Evolutionary conservation across 2,113 vertebrate species (phyloP).

Genomic region (Nyctereutes procyonoides): DNA sequence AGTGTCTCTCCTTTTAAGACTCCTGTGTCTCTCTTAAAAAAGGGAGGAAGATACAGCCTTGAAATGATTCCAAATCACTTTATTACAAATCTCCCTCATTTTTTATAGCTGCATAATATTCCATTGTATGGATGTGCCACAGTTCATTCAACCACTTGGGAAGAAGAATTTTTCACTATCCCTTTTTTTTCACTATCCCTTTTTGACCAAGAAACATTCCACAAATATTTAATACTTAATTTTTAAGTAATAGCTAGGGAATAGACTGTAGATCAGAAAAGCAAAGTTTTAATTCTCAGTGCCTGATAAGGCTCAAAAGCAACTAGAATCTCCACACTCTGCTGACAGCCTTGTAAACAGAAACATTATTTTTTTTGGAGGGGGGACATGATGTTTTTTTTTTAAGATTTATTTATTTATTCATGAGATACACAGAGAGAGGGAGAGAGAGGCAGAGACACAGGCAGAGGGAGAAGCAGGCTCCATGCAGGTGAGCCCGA

Average conservation of each 20-base stretch:
- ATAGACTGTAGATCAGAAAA: neutral
- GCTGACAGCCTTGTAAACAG: neutral
- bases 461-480: too few relatives aligned
- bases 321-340: constrained; percentile 34
- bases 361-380: neutral
- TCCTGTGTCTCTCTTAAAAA: neutral
- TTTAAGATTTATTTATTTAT: too few relatives aligned
- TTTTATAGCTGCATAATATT: neutral
- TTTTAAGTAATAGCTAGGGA: constrained; percentile 19
- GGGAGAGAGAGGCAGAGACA: too few relatives aligned
- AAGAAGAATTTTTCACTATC: neutral
- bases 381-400: too few relatives aligned
- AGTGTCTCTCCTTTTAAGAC: too few relatives aligned
- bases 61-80: neutral
- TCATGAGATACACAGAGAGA: too few relatives aligned
- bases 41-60: neutral
- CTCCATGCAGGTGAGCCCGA: too few relatives aligned
- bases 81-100: neutral
- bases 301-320: neutral
- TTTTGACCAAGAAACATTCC: neutral
- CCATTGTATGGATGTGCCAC: neutral
- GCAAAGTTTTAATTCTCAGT: constrained; percentile 35
- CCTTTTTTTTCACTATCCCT: neutral
- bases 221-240: constrained; percentile 7
- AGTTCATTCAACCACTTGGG: neutral